These are phyloP conservation scores for Cloeon dipterum DNA, from an alignment of 2,888 invertebrate species.

Conservation along the genomic window DNA sequence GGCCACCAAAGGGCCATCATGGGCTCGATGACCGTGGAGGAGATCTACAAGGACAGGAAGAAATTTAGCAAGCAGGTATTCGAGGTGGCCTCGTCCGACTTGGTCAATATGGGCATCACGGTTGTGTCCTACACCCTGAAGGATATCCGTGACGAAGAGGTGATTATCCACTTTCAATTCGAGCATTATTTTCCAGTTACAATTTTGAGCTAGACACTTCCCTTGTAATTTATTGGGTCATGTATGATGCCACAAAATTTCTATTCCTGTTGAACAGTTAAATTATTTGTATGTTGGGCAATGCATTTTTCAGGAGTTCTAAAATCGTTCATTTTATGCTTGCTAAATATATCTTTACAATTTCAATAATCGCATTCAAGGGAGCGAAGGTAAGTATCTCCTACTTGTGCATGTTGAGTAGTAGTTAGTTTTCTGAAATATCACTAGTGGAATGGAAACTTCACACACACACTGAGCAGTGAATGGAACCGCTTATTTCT, in stretches of 20 bases:
- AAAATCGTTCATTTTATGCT: too few species aligned
- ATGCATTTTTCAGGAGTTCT: too few species aligned
- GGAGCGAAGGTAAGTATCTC: too few species aligned
- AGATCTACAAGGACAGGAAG: conserved; percentile 88
- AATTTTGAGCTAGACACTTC: background rate
- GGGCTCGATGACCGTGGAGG: conserved; percentile 93
- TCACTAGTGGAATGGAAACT: too few species aligned
- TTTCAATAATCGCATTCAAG: too few species aligned
- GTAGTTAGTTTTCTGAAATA: background rate
- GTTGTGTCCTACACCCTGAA: conserved; percentile 87
- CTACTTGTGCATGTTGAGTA: background rate
- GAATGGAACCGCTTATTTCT: too few species aligned
- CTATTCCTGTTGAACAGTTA: background rate
- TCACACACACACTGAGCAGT: too few species aligned
- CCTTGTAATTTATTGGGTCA: background rate
- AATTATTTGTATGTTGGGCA: too few species aligned
- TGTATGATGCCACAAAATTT: background rate
- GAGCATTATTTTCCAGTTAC: background rate
- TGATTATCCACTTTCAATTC: conserved; percentile 18
- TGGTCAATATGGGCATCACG: conserved; percentile 91
- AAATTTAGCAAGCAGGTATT: conserved; percentile 86
- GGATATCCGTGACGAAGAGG: conserved; percentile 88
- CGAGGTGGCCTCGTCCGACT: conserved; percentile 83
- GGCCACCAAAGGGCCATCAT: conserved; percentile 89
- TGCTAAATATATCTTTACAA: too few species aligned